Base-by-base conservation (phyloP, 2,888 invertebrate species). In the Cartodere bifasciata region DNA sequence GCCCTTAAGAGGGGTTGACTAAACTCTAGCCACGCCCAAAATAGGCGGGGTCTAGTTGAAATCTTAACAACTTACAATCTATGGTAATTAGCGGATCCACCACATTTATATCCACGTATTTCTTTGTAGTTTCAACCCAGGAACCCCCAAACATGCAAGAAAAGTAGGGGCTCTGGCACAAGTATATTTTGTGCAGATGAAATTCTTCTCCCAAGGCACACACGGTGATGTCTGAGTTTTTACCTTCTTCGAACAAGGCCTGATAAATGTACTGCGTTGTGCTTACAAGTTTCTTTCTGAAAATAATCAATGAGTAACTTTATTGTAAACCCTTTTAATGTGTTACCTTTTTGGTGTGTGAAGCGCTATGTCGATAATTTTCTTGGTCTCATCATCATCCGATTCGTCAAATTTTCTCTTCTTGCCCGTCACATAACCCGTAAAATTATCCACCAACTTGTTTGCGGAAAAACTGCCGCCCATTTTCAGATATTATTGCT, bases 241-340 rank as follows among this genome's bases (percentile, higher is more conserved):
- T 72, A 35, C 82, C 78, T 53, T 83, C 76, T 47, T 75, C 66
- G 52, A 79, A 83, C 22, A 83, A 56, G 0, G 78, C 75, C 51
- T 81, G 73, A 51, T 81, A 83, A 44, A 85, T 83, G 50, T 84
- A 84, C 48, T 79, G 72, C 3, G 79, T 72, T 4, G 84, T 84
- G 28, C 76, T 76, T 25, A 72, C 58, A 9, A 81, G 58, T 54
- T 75, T 78, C 52, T 74, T 68, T 47, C 75, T 77, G 39, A 16
- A 40, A 43, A 12, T 54, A 46, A 36, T 14, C 29, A 20, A 32
- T 26, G 17, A 23, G 20, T 16, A 14, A 25, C 5, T 29, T 23
- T 17, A 29, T 7, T 14, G 29, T 34, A 25, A 16, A 7, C 3
- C 9, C 11, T 28, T 11, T 12, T 13, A 23, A 5, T 23, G 14